A percentile compares a stretch with the other conserved stretches of the same genome.
These are phyloP conservation scores for Drosophila monieri DNA, from an alignment of 2,888 invertebrate species.

Conservation along the genomic window DNA sequence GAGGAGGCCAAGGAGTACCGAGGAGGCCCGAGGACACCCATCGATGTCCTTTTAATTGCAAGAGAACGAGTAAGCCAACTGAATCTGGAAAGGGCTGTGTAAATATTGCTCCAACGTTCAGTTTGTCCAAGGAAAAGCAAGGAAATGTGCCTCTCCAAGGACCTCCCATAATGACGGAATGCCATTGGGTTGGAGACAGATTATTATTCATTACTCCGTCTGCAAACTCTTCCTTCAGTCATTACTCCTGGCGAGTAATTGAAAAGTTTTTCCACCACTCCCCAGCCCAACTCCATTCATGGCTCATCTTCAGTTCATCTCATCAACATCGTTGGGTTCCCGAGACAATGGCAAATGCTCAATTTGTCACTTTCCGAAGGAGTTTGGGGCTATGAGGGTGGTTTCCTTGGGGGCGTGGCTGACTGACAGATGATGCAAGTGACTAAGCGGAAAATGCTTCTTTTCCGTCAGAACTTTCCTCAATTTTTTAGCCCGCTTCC, in stretches of 20 bases:
- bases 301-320: conserved; percentile 34
- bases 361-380: conserved; percentile 57
- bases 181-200: conserved; percentile 8
- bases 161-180: conserved; percentile 29
- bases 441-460: conserved; percentile 46
- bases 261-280: conserved; percentile 55
- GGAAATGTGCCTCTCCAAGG: conserved; percentile 25
- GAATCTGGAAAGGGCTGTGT: conserved; percentile 18
- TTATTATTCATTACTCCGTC: conserved; percentile 36
- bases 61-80: conserved; percentile 1
- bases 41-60: conserved; percentile 43
- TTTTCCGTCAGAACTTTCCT: not conserved
- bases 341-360: conserved; percentile 51
- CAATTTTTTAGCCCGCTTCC: conserved; percentile 2
- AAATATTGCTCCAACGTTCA: conserved; percentile 33
- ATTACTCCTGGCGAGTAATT: conserved; percentile 56
- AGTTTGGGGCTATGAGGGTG: conserved; percentile 7
- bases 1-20: not conserved
- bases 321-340: conserved; percentile 39
- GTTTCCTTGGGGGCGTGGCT: conserved; percentile 46
- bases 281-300: conserved; percentile 7
- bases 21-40: conserved; percentile 35
- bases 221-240: conserved; percentile 31
- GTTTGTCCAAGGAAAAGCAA: conserved; percentile 25
- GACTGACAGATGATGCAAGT: conserved; percentile 52